Percentiles rank a stretch among this genome's conserved stretches.
Evolutionary conservation across 2,888 invertebrate species (phyloP).

Genomic region (Aromia moschata): DNA sequence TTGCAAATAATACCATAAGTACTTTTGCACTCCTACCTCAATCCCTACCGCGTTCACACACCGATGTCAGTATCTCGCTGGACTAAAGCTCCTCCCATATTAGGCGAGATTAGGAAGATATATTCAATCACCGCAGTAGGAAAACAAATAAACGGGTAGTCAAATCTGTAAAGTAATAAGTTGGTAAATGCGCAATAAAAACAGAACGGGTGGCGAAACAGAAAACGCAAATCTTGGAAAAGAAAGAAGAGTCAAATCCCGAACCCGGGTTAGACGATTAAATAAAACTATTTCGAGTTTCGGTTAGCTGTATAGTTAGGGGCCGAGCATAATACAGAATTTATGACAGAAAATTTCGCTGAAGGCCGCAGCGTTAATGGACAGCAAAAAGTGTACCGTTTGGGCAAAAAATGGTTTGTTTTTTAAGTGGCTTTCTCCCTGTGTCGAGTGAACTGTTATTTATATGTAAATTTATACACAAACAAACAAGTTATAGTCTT

Average conservation of each 20-base stretch:
- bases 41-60: too few species aligned
- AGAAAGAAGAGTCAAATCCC: neutral
- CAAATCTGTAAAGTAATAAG: neutral
- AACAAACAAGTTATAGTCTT: too few species aligned
- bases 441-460: neutral
- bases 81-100: too few species aligned
- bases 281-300: constrained; percentile 17
- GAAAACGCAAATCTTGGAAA: neutral
- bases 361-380: neutral
- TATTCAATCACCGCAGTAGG: neutral
- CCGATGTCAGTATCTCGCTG: too few species aligned
- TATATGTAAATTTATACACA: too few species aligned
- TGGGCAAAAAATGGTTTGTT: neutral
- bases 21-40: too few species aligned
- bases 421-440: neutral
- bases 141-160: neutral
- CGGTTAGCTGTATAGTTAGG: constrained; percentile 14
- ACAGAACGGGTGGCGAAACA: neutral
- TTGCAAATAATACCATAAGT: too few species aligned
- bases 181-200: neutral
- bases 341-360: constrained; percentile 2
- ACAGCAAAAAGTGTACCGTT: neutral
- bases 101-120: too few species aligned
- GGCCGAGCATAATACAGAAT: constrained; percentile 12
- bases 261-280: constrained; percentile 2